Conservation (phyloP, 2,888 invertebrate species). For the Peribatodes rhomboidaria region DNA sequence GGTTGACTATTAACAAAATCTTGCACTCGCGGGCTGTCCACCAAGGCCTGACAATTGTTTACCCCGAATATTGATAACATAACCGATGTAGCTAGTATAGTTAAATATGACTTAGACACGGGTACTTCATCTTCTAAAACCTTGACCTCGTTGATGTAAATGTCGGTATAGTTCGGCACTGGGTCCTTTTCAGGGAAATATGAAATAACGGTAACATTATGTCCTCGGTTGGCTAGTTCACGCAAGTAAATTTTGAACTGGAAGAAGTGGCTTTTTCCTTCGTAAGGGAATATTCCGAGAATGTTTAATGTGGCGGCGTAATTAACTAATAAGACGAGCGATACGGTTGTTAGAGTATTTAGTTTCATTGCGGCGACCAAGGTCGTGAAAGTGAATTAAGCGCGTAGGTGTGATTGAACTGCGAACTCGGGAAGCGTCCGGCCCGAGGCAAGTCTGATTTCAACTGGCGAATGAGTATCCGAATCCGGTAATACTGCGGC, state of each 20-base stretch:
- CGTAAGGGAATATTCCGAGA: slow-evolving; percentile 88
- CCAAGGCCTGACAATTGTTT: slow-evolving; percentile 69
- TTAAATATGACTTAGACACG: slow-evolving; percentile 59
- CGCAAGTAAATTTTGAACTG: slow-evolving; percentile 87
- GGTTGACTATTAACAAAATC: slow-evolving; percentile 71
- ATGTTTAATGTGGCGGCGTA: slow-evolving; percentile 73
- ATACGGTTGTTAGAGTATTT: slow-evolving; percentile 41
- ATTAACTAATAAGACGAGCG: slow-evolving; percentile 50
- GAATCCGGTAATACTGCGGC: neutral
- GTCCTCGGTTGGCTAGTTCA: slow-evolving; percentile 87
- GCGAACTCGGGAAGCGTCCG: slow-evolving; percentile 7
- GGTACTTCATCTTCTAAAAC: slow-evolving; percentile 59
- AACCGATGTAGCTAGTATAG: slow-evolving; percentile 51
- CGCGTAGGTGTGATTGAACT: neutral
- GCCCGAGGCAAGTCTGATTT: neutral
- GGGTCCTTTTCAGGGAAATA: slow-evolving; percentile 85
- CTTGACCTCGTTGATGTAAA: slow-evolving; percentile 58
- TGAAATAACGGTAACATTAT: slow-evolving; percentile 89
- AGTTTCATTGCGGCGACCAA: slow-evolving; percentile 54
- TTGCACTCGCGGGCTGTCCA: slow-evolving; percentile 71
- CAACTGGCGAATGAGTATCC: neutral
- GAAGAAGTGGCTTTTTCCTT: slow-evolving; percentile 90
- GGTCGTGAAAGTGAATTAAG: slow-evolving; percentile 24
- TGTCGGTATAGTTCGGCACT: slow-evolving; percentile 86
- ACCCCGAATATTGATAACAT: slow-evolving; percentile 59